Evolutionary conservation across 2,888 invertebrate species (phyloP).

Genomic region (Drymonia ruficornis): DNA sequence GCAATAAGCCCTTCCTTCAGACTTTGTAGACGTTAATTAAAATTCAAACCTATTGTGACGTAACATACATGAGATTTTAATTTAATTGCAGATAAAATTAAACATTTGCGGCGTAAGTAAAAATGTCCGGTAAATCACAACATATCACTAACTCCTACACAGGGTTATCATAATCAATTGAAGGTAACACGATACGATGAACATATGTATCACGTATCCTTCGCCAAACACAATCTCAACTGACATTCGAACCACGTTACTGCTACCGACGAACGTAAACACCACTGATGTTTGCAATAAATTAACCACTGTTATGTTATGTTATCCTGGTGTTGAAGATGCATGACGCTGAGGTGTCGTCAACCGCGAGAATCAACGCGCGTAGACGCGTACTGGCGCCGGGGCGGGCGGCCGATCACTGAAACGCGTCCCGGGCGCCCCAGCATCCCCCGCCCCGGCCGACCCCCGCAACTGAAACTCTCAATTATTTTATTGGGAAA

Average conservation of each 20-base stretch:
- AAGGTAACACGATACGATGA: conserved; percentile 32
- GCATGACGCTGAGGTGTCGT: conserved; percentile 42
- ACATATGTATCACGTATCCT: conserved; percentile 28
- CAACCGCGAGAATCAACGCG: conserved; percentile 37
- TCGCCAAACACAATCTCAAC: conserved; percentile 20
- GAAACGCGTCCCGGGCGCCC: conserved; percentile 62
- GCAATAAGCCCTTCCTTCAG: conserved; percentile 37
- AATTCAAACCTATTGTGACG: conserved; percentile 18
- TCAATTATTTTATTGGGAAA: conserved; percentile 83
- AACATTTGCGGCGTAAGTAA: not conserved
- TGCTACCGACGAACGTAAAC: conserved; percentile 31
- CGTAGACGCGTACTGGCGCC: conserved; percentile 64
- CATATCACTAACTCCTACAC: conserved; percentile 40
- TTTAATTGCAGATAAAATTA: not conserved
- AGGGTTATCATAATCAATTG: conserved; percentile 48
- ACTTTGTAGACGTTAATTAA: conserved; percentile 31
- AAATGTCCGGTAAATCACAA: conserved; percentile 28
- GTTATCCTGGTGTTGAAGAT: conserved; percentile 50
- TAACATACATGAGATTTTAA: too few species aligned
- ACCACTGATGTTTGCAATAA: conserved; percentile 50
- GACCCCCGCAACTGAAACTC: conserved; percentile 70
- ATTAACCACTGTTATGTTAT: conserved; percentile 50
- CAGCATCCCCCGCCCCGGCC: conserved; percentile 48
- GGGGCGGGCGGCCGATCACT: conserved; percentile 76
- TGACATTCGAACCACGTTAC: conserved; percentile 15